Evolutionary conservation across 2,888 invertebrate genomes (phyloP).

Genomic region (Tinea pellionella): DNA sequence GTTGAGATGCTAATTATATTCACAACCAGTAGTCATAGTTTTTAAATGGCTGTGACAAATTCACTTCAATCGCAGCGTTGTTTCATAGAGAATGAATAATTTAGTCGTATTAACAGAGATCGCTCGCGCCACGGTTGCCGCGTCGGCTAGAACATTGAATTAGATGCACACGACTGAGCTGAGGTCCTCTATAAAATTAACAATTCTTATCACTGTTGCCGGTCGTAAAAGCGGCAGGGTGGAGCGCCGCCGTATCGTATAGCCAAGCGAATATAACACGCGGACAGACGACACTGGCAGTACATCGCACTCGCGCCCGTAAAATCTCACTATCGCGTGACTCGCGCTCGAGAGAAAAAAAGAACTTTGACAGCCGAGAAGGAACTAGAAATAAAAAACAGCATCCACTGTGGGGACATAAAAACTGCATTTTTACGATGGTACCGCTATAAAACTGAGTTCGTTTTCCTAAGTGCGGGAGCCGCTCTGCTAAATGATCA

Average conservation of each 20-base stretch:
- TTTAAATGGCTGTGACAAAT: too few relatives aligned
- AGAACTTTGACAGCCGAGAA: slow-evolving; percentile 36
- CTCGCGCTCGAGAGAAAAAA: slow-evolving; percentile 27
- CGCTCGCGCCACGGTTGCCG: too few relatives aligned
- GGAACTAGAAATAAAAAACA: slow-evolving; percentile 34
- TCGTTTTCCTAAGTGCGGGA: slow-evolving; percentile 21
- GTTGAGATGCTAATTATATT: too few relatives aligned
- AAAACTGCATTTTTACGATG: slow-evolving; percentile 47
- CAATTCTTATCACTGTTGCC: slow-evolving; percentile 55
- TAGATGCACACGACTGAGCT: slow-evolving; percentile 32
- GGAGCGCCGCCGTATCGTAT: slow-evolving; percentile 13
- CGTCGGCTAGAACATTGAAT: slow-evolving; percentile 24
- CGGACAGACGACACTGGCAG: slow-evolving; percentile 1
- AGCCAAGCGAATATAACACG: slow-evolving; percentile 15
- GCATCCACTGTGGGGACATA: slow-evolving; percentile 25
- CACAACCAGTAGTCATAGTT: too few relatives aligned
- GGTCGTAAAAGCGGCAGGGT: slow-evolving; percentile 34
- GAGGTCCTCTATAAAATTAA: slow-evolving; percentile 44
- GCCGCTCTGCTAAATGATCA: slow-evolving; percentile 16
- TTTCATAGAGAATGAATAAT: too few relatives aligned
- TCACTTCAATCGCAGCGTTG: too few relatives aligned
- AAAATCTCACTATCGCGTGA: slow-evolving; percentile 38
- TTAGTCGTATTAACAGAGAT: not conserved
- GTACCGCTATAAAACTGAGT: slow-evolving; percentile 29
- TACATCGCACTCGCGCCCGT: slow-evolving; percentile 20